Evolutionary conservation across 2,888 invertebrate species (phyloP).

Genomic region (Leptogaster cylindrica): DNA sequence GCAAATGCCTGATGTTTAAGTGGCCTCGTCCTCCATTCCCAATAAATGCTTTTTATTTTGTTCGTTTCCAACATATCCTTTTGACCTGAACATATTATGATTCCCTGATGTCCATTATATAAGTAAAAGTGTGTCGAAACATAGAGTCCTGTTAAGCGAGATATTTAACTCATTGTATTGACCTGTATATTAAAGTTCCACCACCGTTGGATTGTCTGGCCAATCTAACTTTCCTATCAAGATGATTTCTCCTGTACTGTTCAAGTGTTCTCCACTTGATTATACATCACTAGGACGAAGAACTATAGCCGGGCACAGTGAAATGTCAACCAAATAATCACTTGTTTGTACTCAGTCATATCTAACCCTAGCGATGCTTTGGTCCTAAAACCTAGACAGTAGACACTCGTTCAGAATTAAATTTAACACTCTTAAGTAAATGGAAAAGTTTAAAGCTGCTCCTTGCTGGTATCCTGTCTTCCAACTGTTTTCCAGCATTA

Average conservation of each 20-base stretch:
- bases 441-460: too few species aligned
- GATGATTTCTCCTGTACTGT: background rate
- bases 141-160: background rate
- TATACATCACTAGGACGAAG: too few species aligned
- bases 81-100: too few species aligned
- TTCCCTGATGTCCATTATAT: too few species aligned
- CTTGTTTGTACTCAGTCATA: background rate
- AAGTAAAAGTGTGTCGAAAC: too few species aligned
- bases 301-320: background rate
- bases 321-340: background rate
- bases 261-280: background rate
- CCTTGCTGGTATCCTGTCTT: too few species aligned
- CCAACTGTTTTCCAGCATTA: too few species aligned
- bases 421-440: too few species aligned
- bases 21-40: background rate
- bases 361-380: background rate
- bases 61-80: too few species aligned
- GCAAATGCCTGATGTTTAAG: slow-evolving; percentile 2
- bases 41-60: too few species aligned
- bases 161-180: slow-evolving; percentile 4
- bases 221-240: background rate
- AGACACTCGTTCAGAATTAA: too few species aligned
- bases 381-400: too few species aligned
- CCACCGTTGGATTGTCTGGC: background rate
- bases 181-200: background rate